Evolutionary conservation across 2,888 invertebrate genomes (phyloP).

Genomic region (Pachycephus smyrnensis): DNA sequence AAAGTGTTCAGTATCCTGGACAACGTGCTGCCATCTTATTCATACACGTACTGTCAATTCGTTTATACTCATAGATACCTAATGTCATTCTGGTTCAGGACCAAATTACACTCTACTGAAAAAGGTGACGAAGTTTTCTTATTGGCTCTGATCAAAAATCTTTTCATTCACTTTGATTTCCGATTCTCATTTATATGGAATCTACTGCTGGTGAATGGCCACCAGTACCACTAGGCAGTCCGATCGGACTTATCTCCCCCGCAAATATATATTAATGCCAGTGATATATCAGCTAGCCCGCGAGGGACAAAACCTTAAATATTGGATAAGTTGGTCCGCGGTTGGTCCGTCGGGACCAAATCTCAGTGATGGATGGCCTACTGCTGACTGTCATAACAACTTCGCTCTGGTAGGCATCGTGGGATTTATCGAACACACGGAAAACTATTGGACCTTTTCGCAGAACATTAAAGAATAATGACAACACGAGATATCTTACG

Average conservation of each 20-base stretch:
- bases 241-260: slow-evolving; percentile 57
- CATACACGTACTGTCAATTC: neutral
- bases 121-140: neutral
- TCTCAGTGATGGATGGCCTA: slow-evolving; percentile 64
- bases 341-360: slow-evolving; percentile 61
- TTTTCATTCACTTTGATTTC: neutral
- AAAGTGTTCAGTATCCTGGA: slow-evolving; percentile 33
- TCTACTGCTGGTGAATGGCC: neutral
- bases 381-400: slow-evolving; percentile 67
- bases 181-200: neutral
- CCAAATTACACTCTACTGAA: neutral
- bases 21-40: slow-evolving; percentile 30
- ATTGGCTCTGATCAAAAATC: neutral
- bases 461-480: neutral
- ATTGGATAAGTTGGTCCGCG: slow-evolving; percentile 65
- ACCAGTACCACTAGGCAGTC: neutral
- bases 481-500: neutral
- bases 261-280: slow-evolving; percentile 67
- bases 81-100: neutral
- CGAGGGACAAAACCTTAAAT: slow-evolving; percentile 68
- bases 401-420: slow-evolving; percentile 31
- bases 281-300: slow-evolving; percentile 64
- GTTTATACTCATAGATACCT: neutral
- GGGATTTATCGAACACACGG: slow-evolving; percentile 8
- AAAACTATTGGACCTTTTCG: neutral